A percentile compares a stretch with the other conserved stretches of the same genome.
These are phyloP conservation scores for Drosophila pallidifrons DNA, from an alignment of 1,140 invertebrate genomes.

Conservation along the genomic window DNA sequence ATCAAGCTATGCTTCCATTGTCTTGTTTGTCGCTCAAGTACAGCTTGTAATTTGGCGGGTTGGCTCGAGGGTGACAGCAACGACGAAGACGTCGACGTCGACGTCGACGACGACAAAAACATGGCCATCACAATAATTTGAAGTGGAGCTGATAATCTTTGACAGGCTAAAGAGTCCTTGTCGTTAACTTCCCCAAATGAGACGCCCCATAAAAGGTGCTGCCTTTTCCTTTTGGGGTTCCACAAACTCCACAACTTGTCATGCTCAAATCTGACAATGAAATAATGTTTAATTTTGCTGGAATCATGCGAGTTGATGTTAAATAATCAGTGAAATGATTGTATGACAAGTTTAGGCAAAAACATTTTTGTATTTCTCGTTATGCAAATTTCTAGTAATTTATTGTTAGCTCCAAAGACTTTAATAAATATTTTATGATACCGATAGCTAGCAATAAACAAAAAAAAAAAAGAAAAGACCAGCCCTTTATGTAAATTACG, in stretches of 20 bases:
- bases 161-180: constrained; percentile 59
- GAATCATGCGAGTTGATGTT: neutral
- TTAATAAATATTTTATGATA: constrained; percentile 9
- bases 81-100: neutral
- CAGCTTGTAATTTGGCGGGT: constrained; percentile 54
- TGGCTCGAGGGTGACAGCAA: constrained; percentile 22
- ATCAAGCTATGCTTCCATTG: constrained; percentile 2
- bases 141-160: constrained; percentile 66
- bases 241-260: neutral
- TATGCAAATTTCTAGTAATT: constrained; percentile 2
- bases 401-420: neutral
- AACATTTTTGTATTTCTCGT: neutral
- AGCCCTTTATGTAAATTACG: constrained; percentile 57
- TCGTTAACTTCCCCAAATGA: constrained; percentile 25
- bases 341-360: no score
- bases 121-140: constrained; percentile 70
- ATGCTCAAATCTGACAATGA: neutral
- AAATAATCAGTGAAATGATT: neutral
- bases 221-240: neutral
- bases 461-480: neutral
- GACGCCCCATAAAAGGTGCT: constrained; percentile 13
- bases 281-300: constrained; percentile 5
- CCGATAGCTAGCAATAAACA: neutral
- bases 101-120: constrained; percentile 1
- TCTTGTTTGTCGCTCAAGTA: constrained; percentile 44